Percentiles rank a stretch among this genome's conserved stretches.
Conservation (phyloP, 92 coral and sea anemone genomes). For the Diadumene lineata region DNA sequence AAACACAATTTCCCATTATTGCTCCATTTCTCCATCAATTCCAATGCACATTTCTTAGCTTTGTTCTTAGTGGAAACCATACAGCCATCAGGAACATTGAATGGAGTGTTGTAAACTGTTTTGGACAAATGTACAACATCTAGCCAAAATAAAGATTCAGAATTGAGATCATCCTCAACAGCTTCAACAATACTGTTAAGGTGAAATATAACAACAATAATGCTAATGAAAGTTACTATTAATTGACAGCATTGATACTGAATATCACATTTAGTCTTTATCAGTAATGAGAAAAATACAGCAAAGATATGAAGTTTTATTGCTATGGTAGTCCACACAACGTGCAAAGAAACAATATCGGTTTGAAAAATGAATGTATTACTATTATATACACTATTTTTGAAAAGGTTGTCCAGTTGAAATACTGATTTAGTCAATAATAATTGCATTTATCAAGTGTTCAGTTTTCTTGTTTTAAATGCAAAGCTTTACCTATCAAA, state of each 20-base stretch:
- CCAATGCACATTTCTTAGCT: neutral
- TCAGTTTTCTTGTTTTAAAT: too few relatives aligned
- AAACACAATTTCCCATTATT: neutral
- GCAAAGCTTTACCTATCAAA: too few relatives aligned
- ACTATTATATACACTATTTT: too few relatives aligned
- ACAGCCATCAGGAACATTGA: slow-evolving; percentile 41
- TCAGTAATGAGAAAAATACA: too few relatives aligned
- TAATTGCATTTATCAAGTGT: too few relatives aligned
- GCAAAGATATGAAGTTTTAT: too few relatives aligned
- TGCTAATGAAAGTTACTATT: neutral
- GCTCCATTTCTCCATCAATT: neutral
- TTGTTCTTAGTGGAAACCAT: neutral
- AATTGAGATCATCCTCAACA: slow-evolving; percentile 64
- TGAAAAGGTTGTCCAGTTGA: too few relatives aligned
- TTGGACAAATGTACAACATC: slow-evolving; percentile 70
- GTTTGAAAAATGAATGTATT: too few relatives aligned
- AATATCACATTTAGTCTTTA: too few relatives aligned
- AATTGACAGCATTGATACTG: neutral
- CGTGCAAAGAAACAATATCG: too few relatives aligned
- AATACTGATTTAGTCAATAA: too few relatives aligned
- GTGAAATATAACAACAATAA: neutral
- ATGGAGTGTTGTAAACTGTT: slow-evolving; percentile 66
- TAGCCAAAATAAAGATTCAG: slow-evolving; percentile 84
- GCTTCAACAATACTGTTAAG: slow-evolving; percentile 25
- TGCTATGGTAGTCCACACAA: too few relatives aligned